A percentile compares a stretch with the other conserved stretches of the same genome.
Evolutionary conservation across 2,888 invertebrate genomes (phyloP).

Genomic region (Dendrolimus pini): DNA sequence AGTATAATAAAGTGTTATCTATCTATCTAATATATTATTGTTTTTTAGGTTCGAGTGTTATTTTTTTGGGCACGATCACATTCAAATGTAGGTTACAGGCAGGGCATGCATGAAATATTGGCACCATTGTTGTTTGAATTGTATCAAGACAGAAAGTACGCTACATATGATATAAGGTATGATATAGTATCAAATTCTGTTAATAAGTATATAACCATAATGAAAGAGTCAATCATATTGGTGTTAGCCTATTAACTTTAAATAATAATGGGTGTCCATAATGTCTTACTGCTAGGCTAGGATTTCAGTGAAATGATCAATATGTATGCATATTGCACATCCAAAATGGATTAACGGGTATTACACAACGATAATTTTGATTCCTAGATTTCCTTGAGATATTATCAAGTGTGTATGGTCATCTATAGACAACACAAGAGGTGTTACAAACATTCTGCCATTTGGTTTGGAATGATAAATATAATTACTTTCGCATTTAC

Average conservation of each 20-base stretch:
- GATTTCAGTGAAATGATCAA: no score
- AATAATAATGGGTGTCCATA: background rate
- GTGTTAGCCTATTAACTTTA: background rate
- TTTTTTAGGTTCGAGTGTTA: conserved; percentile 66
- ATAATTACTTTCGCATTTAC: no score
- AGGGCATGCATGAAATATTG: conserved; percentile 93
- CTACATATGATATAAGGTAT: conserved; percentile 41
- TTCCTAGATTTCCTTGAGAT: no score
- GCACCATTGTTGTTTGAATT: conserved; percentile 88
- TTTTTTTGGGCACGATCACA: conserved; percentile 81
- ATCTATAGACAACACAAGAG: no score
- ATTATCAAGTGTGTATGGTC: no score
- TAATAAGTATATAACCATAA: background rate
- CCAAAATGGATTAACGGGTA: no score
- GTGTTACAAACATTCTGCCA: no score
- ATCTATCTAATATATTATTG: background rate
- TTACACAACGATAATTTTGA: no score
- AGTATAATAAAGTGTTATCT: no score
- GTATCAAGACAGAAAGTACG: conserved; percentile 80
- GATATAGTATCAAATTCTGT: conserved; percentile 1
- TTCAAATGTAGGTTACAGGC: conserved; percentile 83
- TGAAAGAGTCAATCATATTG: no score
- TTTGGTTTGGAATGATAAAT: no score
- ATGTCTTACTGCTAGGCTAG: background rate
- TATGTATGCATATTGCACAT: no score